phyloP scores from a whole-genome alignment of 2,888 invertebrate species.

The Kuschelorhynchus macadamiae region DNA sequence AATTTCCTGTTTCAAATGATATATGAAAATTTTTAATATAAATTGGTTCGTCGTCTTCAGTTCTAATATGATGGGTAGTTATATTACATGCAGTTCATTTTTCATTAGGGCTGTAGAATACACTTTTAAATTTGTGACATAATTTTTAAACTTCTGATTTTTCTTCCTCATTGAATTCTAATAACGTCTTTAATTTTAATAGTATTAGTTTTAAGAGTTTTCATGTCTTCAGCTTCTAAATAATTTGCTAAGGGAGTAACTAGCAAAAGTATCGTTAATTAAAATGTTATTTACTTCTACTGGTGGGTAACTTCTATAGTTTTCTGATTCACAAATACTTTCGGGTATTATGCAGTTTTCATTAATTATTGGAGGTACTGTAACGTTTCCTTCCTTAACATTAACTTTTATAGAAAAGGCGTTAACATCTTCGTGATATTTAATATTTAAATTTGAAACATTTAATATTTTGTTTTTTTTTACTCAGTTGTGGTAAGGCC shows the following conservation, averaged over 20 bases:
- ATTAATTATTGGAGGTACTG: not conserved
- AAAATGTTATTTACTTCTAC: too few relatives aligned
- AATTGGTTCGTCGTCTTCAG: too few relatives aligned
- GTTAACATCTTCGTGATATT: not conserved
- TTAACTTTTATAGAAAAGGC: not conserved
- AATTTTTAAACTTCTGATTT: slow-evolving; percentile 28
- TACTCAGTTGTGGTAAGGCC: not conserved
- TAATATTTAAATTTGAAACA: not conserved
- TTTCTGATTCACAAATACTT: too few relatives aligned
- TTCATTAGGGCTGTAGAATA: too few relatives aligned
- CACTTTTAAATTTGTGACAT: slow-evolving; percentile 23
- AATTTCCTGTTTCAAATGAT: slow-evolving; percentile 1
- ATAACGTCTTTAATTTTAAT: not conserved
- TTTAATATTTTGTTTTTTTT: not conserved
- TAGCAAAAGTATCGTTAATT: not conserved
- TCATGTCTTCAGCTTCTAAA: too few relatives aligned
- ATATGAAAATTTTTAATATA: too few relatives aligned
- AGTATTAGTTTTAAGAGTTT: too few relatives aligned
- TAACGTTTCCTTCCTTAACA: not conserved
- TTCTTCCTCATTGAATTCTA: slow-evolving; percentile 39
- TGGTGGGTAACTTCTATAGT: too few relatives aligned
- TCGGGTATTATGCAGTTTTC: too few relatives aligned
- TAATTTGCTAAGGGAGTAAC: not conserved
- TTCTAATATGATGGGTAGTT: too few relatives aligned
- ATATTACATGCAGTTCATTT: too few relatives aligned